Conservation (phyloP, 1,140 invertebrate genomes). For the Oryzaephilus surinamensis region DNA sequence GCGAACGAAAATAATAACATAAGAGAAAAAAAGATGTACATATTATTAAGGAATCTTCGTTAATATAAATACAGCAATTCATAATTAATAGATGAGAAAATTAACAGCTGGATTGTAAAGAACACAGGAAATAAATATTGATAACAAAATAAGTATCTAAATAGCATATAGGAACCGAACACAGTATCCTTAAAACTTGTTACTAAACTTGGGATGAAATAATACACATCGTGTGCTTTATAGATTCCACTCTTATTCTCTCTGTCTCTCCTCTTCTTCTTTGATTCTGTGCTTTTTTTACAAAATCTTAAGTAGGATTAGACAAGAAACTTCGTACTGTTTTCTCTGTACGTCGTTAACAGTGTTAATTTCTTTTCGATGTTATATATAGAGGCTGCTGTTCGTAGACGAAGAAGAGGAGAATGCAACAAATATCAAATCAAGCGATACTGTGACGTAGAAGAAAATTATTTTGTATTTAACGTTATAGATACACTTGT, state of each 20-base stretch:
- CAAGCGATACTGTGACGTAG: constrained; percentile 5
- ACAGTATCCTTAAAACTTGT: constrained; percentile 12
- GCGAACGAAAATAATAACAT: too few species aligned
- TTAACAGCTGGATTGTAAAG: constrained; percentile 13
- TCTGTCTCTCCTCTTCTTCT: constrained; percentile 7
- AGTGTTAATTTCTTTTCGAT: too few species aligned
- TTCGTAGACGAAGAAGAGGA: background rate
- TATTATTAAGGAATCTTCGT: too few species aligned
- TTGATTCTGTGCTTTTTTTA: constrained; percentile 3
- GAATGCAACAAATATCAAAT: background rate
- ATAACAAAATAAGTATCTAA: constrained; percentile 5
- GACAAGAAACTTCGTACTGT: background rate
- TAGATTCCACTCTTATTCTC: constrained; percentile 10
- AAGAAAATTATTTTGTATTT: too few species aligned
- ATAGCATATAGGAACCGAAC: too few species aligned
- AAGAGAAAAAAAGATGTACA: too few species aligned
- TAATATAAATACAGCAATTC: constrained; percentile 12
- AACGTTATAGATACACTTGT: constrained; percentile 20
- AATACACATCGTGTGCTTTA: constrained; percentile 12
- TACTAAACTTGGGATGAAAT: constrained; percentile 8
- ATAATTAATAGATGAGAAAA: constrained; percentile 18
- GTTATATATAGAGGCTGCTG: background rate
- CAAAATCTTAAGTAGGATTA: constrained; percentile 16
- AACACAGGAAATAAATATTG: constrained; percentile 13
- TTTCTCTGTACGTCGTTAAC: constrained; percentile 6